Conservation (phyloP, 2,888 invertebrate genomes). For the Troilus luridus region DNA sequence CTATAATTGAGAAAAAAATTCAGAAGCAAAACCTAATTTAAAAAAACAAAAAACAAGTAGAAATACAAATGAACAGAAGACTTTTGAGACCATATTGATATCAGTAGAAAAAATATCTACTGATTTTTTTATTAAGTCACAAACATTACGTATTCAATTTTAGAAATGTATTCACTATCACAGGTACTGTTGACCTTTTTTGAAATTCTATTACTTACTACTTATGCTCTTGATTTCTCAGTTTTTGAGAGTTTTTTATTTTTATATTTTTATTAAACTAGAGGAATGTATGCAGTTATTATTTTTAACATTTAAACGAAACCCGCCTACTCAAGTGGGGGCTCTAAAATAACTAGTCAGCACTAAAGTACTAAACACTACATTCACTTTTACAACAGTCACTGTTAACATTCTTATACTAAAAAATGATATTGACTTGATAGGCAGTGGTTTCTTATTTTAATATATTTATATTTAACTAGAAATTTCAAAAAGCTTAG, state of each 20-base stretch:
- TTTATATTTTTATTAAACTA: background rate
- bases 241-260: background rate
- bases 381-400: conserved; percentile 52
- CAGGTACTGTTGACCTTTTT: background rate
- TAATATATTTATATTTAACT: background rate
- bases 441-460: conserved; percentile 49
- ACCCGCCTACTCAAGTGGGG: conserved; percentile 13
- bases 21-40: background rate
- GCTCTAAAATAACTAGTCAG: conserved; percentile 35
- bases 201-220: background rate
- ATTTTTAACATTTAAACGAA: conserved; percentile 14
- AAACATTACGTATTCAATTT: conserved; percentile 19
- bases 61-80: background rate
- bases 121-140: background rate
- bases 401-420: conserved; percentile 21
- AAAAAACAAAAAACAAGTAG: background rate
- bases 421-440: conserved; percentile 31
- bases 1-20: background rate
- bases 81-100: background rate
- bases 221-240: background rate
- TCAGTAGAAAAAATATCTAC: background rate
- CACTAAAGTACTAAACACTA: conserved; percentile 27
- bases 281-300: conserved; percentile 43
- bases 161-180: conserved; percentile 24
- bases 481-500: conserved; percentile 49